These are phyloP conservation scores for Drosophila setifemur DNA, from an alignment of 1,140 invertebrate species.

Conservation along the genomic window DNA sequence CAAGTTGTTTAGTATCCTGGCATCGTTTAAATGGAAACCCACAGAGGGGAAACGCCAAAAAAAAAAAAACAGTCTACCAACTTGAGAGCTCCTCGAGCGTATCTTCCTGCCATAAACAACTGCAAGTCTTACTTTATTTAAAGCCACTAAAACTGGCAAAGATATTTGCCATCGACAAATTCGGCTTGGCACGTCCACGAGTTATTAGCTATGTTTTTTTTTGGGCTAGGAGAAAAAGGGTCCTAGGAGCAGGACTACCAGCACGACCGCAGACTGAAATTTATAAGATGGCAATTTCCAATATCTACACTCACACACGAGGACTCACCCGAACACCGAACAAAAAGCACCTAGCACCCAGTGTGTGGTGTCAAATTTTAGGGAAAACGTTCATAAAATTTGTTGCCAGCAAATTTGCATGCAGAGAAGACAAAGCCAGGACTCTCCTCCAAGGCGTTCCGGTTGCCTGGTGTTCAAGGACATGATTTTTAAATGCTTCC, in stretches of 20 bases:
- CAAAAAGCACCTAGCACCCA: conserved; percentile 5
- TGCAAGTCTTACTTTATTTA: conserved; percentile 52
- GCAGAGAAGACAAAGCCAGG: conserved; percentile 15
- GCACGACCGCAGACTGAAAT: conserved; percentile 71
- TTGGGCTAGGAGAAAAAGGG: not conserved
- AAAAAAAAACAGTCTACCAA: conserved; percentile 22
- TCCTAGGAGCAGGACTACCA: conserved; percentile 34
- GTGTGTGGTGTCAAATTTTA: conserved; percentile 69
- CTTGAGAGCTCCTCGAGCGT: conserved; percentile 33
- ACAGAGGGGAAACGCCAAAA: not conserved
- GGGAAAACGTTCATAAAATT: conserved; percentile 76
- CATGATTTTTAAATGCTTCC: conserved; percentile 71
- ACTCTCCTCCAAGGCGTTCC: not conserved
- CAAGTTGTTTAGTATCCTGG: conserved; percentile 36
- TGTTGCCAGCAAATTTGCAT: conserved; percentile 71
- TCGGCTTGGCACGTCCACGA: conserved; percentile 67
- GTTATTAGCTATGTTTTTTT: conserved; percentile 56
- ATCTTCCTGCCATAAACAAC: conserved; percentile 56
- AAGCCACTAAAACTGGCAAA: conserved; percentile 63
- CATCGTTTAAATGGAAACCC: not conserved
- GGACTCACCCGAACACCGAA: no score
- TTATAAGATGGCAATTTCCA: conserved; percentile 73
- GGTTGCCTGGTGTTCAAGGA: conserved; percentile 54
- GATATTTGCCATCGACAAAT: conserved; percentile 70
- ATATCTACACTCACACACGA: conserved; percentile 45